Conservation (phyloP, 2,113 vertebrate genomes). For the Ranitomeya imitator region DNA sequence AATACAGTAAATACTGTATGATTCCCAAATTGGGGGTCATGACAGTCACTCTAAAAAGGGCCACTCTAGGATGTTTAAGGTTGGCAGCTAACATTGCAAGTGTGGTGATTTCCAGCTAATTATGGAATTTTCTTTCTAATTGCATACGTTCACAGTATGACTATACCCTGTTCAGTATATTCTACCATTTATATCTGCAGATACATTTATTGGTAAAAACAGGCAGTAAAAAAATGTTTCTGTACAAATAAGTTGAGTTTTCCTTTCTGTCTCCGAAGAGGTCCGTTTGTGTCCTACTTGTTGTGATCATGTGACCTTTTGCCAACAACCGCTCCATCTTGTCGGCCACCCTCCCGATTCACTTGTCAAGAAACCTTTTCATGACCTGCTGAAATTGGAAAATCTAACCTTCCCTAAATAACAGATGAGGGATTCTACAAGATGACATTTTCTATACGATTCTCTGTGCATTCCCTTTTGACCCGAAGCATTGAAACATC, state of each 20-base stretch:
- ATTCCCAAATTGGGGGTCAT: too few relatives aligned
- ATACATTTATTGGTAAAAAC: neutral
- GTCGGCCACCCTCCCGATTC: conserved; percentile 56
- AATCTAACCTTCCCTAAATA: conserved; percentile 64
- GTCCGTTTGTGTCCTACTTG: conserved; percentile 18
- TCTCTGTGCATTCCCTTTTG: conserved; percentile 48
- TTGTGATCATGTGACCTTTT: conserved; percentile 47
- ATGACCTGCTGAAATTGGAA: conserved; percentile 63
- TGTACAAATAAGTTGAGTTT: neutral
- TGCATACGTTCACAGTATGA: too few relatives aligned
- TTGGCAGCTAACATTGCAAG: too few relatives aligned
- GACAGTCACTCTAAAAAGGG: too few relatives aligned
- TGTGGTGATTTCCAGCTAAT: too few relatives aligned
- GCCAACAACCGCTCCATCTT: conserved; percentile 55
- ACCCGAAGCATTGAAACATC: conserved; percentile 57
- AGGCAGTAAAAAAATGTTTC: neutral
- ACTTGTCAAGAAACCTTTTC: conserved; percentile 53
- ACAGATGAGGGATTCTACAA: conserved; percentile 60
- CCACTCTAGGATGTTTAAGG: too few relatives aligned
- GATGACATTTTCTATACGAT: conserved; percentile 59
- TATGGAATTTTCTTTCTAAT: too few relatives aligned
- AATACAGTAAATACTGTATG: too few relatives aligned
- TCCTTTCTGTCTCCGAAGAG: conserved; percentile 12
- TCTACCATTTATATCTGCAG: neutral
- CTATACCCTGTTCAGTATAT: neutral